These are phyloP conservation scores for Cecropterus lyciades DNA, from an alignment of 1,140 invertebrate genomes.

Conservation along the genomic window DNA sequence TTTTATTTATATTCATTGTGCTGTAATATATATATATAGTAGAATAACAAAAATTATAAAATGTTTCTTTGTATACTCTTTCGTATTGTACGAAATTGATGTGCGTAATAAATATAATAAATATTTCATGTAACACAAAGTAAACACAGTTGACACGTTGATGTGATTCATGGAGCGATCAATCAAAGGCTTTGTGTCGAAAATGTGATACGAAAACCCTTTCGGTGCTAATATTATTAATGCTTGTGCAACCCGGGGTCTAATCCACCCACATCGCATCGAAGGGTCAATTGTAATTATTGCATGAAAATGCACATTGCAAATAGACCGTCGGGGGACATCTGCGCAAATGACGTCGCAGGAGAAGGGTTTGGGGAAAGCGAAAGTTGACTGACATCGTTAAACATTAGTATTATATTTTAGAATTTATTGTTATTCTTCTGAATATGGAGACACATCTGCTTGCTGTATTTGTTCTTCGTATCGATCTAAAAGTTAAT, in stretches of 20 bases:
- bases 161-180: constrained; percentile 40
- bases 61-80: constrained; percentile 3
- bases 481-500: no score
- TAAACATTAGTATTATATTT: background rate
- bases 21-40: background rate
- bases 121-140: constrained; percentile 26
- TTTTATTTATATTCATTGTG: background rate
- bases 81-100: constrained; percentile 11
- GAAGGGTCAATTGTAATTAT: constrained; percentile 43
- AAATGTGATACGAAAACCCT: constrained; percentile 49
- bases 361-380: constrained; percentile 48
- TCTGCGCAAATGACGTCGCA: constrained; percentile 49
- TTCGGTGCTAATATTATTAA: constrained; percentile 45
- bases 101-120: constrained; percentile 29
- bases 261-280: constrained; percentile 48
- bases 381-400: constrained; percentile 41
- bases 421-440: constrained; percentile 8
- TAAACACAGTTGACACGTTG: constrained; percentile 29
- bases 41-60: background rate
- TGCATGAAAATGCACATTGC: constrained; percentile 58
- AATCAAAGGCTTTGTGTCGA: constrained; percentile 48
- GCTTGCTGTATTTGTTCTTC: background rate
- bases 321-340: constrained; percentile 45
- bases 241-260: constrained; percentile 45
- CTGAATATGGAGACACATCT: background rate